These are phyloP conservation scores for Drosophila trapezifrons DNA, from an alignment of 1,140 invertebrate species.

Conservation along the genomic window DNA sequence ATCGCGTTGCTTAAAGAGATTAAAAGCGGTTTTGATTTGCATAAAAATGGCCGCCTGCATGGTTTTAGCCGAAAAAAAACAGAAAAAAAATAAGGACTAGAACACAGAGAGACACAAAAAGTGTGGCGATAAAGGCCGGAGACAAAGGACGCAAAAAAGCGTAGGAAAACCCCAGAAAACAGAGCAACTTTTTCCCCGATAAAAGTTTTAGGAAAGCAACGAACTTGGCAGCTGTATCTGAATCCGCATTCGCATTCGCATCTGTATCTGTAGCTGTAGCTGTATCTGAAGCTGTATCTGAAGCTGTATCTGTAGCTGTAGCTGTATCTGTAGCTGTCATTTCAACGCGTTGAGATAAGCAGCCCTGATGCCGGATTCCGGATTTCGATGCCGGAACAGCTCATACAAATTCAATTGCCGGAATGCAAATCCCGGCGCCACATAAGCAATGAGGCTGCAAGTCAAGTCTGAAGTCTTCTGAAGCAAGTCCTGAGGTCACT, in stretches of 20 bases:
- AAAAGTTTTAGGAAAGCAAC: constrained; percentile 47
- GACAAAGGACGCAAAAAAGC: constrained; percentile 34
- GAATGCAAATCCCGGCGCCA: constrained; percentile 12
- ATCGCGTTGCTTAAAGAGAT: constrained; percentile 63
- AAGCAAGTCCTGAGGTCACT: neutral
- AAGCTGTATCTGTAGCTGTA: constrained; percentile 5
- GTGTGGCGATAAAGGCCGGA: constrained; percentile 6
- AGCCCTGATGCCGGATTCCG: constrained; percentile 11
- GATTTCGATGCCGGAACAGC: neutral
- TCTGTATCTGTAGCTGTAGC: neutral
- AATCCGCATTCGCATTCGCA: neutral
- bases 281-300: neutral
- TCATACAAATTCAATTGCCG: constrained; percentile 29
- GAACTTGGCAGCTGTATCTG: constrained; percentile 44
- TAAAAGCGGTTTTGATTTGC: constrained; percentile 73
- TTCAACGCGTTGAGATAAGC: constrained; percentile 58
- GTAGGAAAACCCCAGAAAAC: constrained; percentile 31
- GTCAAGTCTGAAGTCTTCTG: neutral
- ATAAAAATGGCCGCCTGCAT: constrained; percentile 70
- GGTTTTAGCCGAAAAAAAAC: constrained; percentile 22
- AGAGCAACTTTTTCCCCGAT: constrained; percentile 50
- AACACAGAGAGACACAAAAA: neutral
- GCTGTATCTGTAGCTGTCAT: constrained; percentile 37
- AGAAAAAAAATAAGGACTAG: constrained; percentile 1
- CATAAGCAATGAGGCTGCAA: constrained; percentile 11